phyloP scores from a whole-genome alignment of 2,888 invertebrate species.

The Erynnis tages region DNA sequence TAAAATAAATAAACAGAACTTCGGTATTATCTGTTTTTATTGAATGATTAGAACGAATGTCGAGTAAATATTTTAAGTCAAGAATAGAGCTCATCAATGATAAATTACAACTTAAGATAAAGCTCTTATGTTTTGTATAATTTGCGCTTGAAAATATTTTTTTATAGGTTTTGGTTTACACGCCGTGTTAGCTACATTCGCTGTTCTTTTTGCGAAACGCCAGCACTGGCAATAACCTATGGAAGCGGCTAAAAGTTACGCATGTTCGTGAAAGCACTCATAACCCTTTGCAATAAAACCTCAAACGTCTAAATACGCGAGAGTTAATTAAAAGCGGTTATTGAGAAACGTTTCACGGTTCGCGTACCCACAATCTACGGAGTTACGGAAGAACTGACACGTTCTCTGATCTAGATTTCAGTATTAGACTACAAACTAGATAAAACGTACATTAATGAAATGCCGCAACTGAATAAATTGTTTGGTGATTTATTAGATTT shows the following conservation, averaged over 20 bases:
- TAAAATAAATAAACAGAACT: no score
- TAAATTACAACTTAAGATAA: no score
- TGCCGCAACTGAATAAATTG: no score
- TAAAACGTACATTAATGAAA: background rate
- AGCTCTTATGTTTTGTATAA: background rate
- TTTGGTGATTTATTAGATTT: no score
- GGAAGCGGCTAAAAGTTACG: constrained; percentile 21
- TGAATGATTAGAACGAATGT: no score
- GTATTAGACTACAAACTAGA: background rate
- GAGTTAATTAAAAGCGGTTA: constrained; percentile 43
- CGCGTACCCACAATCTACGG: constrained; percentile 28
- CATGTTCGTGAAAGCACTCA: constrained; percentile 36
- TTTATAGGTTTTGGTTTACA: background rate
- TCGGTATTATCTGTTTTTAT: no score
- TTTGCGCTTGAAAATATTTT: background rate
- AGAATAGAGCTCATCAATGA: no score
- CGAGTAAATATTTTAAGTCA: no score
- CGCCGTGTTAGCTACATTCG: background rate
- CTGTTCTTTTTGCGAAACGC: constrained; percentile 12
- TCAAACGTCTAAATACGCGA: constrained; percentile 36
- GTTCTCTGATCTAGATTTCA: constrained; percentile 8
- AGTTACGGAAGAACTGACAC: constrained; percentile 19
- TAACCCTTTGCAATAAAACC: constrained; percentile 33
- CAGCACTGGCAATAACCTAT: constrained; percentile 26
- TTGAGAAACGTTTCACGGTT: constrained; percentile 53